Base-by-base conservation (phyloP, 2,888 invertebrate genomes). In the Orthonevra nobilis region DNA sequence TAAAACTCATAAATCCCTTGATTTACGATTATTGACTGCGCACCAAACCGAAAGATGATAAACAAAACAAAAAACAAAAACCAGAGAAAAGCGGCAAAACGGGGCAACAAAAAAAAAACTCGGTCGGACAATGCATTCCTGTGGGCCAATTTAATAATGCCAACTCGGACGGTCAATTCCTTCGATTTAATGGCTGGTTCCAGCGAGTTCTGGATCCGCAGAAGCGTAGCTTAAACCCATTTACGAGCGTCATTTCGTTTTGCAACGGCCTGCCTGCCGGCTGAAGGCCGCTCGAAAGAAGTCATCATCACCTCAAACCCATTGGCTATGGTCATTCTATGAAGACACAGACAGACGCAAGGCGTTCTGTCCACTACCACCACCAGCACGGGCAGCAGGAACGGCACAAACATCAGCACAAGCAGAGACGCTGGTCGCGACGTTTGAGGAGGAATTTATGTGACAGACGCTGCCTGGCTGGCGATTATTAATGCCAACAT, bases 1-100 rank as follows among this genome's bases (percentile, higher is more conserved):
- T 79, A 73, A 79, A 79, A 79, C 73, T 79, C 73, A 79, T 79
- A 79, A 79, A 79, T 79, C 79, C 79, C 79, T 73, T 79, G 79
- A 79, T 79, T 79, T 79, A 79, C 73, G 79, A 73, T 79, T 79
- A 79, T 79, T 79, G 79, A 73, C 73, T 73, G 79, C 73, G 79
- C 73, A 79, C 66, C 60, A 56, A 73, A 73, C 73, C 66, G 48
- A 61, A 68, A 61, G 60, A 61, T 48, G 56, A 66, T 61, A 60
- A 79, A 30, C 46, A 66, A 66, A 54, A 61, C 12, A 14, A 17
- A 34, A 46, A 20, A 48, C 14, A 44, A 17, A 23, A 32, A 23
- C 38, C 9, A 64, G 30, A 15, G 17, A 19, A 36, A 19, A 14
- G 15, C 36, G 36, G 20, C 12, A 28, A 34, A 38, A 36, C 17